A percentile compares a stretch with the other conserved stretches of the same genome.
These are phyloP conservation scores for Pagrus major DNA, from an alignment of 2,113 vertebrate genomes.

Conservation along the genomic window DNA sequence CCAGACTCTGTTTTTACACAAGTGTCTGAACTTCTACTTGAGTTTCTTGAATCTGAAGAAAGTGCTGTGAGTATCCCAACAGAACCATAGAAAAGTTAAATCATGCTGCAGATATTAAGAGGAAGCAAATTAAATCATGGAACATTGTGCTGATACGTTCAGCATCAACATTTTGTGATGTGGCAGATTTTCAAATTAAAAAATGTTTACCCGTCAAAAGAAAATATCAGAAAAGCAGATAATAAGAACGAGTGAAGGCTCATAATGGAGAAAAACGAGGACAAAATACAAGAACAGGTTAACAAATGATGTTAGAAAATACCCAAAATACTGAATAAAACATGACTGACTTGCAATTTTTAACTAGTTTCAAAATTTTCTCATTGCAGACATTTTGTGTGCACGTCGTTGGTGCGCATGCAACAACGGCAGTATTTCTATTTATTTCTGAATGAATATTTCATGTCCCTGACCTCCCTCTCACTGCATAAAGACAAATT, in stretches of 20 bases:
- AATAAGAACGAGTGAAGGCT: background rate
- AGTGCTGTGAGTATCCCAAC: too few species aligned
- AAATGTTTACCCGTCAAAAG: too few species aligned
- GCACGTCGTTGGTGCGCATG: background rate
- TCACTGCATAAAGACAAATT: background rate
- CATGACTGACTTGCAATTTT: background rate
- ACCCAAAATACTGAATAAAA: conserved; percentile 26
- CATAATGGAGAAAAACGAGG: background rate
- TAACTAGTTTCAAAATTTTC: background rate
- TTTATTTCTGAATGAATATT: conserved; percentile 23
- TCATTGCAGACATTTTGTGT: background rate
- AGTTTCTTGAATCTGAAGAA: too few species aligned
- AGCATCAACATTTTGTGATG: background rate
- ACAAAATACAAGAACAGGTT: background rate
- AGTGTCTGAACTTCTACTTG: too few species aligned
- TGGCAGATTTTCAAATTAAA: too few species aligned
- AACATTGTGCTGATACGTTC: too few species aligned
- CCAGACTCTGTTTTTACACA: too few species aligned
- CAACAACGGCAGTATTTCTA: background rate
- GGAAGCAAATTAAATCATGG: too few species aligned
- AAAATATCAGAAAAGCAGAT: too few species aligned
- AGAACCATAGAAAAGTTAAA: too few species aligned
- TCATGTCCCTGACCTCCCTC: conserved; percentile 12
- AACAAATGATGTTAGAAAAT: background rate
- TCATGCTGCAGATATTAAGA: too few species aligned